Evolutionary conservation across 2,888 invertebrate genomes (phyloP), one percentile per base, ranked within the genome.

Genomic region (Brachylomia viminalis): DNA sequence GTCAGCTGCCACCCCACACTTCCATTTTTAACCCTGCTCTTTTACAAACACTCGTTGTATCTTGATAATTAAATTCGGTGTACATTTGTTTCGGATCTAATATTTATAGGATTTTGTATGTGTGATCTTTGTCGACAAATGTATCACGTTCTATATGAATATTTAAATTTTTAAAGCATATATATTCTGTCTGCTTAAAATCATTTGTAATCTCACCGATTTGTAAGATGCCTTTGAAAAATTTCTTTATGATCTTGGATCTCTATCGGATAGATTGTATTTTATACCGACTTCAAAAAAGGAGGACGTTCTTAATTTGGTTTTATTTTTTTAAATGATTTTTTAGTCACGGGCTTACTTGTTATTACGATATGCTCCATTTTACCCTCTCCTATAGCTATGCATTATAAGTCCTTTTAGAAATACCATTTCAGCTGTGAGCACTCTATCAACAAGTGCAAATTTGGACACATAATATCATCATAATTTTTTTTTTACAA

Each of bases 1-100:
- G 95, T 95, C 94, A 94, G 92, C 88, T 89, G 82, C 88, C 85
- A 82, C 80, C 83, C 84, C 86, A 86, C 89, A 84, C 88, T 80
- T 72, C 73, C 80, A 88, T 90, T 90, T 89, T 88, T 88, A 81
- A 80, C 77, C 73, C 64, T 64, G 70, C 71, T 75, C 64, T 78
- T 84, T 69, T 75, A 79, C 75, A 76, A 72, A 79, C 76, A 69
- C 58, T 66, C 72, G 69, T 68, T 80, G 72, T 69, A 70, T 72
- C 69, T 56, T 62, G 66, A 80, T 86, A 85, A 84, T 86, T 86
- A 82, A 86, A 87, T 85, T 85, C 58, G 27, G 30, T 38, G 61
- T 61, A 73, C 54, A 77, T 85, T 85, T 82, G 75, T 79, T 68
- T 23, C 15, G 58, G n/a, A 69, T 72, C 62, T 77, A 64, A 74